A percentile compares a stretch with the other conserved stretches of the same genome.
Evolutionary conservation across 2,797 vertebrate genomes (phyloP).

Genomic region (Karalla daura): DNA sequence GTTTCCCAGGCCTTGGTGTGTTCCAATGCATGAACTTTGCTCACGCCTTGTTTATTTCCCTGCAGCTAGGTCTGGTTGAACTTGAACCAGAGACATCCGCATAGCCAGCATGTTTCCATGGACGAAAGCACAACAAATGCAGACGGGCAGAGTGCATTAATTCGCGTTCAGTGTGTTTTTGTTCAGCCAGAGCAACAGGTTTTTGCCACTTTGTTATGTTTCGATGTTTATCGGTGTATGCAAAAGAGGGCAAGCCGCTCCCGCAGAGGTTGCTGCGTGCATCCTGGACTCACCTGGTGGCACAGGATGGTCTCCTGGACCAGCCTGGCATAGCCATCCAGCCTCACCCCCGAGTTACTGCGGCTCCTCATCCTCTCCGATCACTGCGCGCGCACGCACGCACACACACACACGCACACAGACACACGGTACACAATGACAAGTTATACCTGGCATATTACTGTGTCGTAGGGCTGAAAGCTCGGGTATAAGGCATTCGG

Average conservation of each 20-base stretch:
- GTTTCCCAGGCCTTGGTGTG: constrained; percentile 29
- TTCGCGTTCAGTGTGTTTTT: too few relatives aligned
- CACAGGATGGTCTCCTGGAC: constrained; percentile 95
- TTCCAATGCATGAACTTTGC: constrained; percentile 75
- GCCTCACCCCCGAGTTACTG: constrained; percentile 95
- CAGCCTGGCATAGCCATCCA: constrained; percentile 93
- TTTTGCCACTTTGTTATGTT: too few relatives aligned
- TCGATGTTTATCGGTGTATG: too few relatives aligned
- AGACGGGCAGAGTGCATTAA: too few relatives aligned
- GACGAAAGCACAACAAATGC: background rate
- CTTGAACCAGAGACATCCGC: constrained; percentile 27
- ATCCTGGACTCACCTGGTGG: constrained; percentile 88
- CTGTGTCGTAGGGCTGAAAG: background rate
- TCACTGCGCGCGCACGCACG: constrained; percentile 8
- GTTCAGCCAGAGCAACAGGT: background rate
- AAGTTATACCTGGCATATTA: background rate
- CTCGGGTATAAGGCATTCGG: background rate
- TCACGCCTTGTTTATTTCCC: constrained; percentile 70
- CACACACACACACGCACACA: background rate
- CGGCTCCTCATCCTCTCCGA: constrained; percentile 90
- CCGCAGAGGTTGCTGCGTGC: too few relatives aligned
- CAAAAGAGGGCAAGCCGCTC: too few relatives aligned
- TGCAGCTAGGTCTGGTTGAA: constrained; percentile 23
- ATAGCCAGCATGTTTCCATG: background rate
- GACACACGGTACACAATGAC: too few relatives aligned